Conservation (phyloP, 2,797 vertebrate species). For the Enteromius thamalakanensis region DNA sequence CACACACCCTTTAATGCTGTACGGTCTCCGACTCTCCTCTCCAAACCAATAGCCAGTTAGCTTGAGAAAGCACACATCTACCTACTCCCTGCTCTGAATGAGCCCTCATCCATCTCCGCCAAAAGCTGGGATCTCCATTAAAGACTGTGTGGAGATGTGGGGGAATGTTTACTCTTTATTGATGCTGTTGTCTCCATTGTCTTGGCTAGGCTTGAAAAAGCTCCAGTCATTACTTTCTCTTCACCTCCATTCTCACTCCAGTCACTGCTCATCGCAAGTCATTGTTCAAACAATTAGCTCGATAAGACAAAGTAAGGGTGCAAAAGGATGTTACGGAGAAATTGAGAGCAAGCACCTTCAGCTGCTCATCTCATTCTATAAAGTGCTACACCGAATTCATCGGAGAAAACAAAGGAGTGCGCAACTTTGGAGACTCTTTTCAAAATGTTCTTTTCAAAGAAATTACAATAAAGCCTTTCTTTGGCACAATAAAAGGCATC, state of each 20-base stretch:
- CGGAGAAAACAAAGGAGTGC: slow-evolving; percentile 18
- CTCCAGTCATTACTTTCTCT: slow-evolving; percentile 73
- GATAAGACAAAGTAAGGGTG: slow-evolving; percentile 51
- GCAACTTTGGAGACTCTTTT: slow-evolving; percentile 1
- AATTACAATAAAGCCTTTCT: slow-evolving; percentile 11
- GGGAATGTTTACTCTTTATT: slow-evolving; percentile 74
- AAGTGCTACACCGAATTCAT: slow-evolving; percentile 5
- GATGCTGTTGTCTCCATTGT: slow-evolving; percentile 74
- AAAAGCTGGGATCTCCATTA: slow-evolving; percentile 80
- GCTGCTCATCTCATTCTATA: slow-evolving; percentile 34
- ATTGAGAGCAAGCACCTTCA: slow-evolving; percentile 34
- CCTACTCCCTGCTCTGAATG: slow-evolving; percentile 67
- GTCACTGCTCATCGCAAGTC: slow-evolving; percentile 67
- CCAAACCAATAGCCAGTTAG: slow-evolving; percentile 72
- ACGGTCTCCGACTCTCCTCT: slow-evolving; percentile 67
- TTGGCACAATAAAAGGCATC: not conserved
- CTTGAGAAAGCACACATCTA: slow-evolving; percentile 75
- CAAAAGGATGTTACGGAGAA: slow-evolving; percentile 32
- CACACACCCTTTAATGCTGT: slow-evolving; percentile 73
- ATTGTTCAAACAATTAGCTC: slow-evolving; percentile 69
- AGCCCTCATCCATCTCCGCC: slow-evolving; percentile 75
- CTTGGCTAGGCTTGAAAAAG: slow-evolving; percentile 64
- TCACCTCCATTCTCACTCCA: slow-evolving; percentile 58
- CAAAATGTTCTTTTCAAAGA: slow-evolving; percentile 10
- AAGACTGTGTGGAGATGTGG: slow-evolving; percentile 69